Evolutionary conservation across 2,113 vertebrate genomes (phyloP).

Genomic region (Tapirus terrestris): DNA sequence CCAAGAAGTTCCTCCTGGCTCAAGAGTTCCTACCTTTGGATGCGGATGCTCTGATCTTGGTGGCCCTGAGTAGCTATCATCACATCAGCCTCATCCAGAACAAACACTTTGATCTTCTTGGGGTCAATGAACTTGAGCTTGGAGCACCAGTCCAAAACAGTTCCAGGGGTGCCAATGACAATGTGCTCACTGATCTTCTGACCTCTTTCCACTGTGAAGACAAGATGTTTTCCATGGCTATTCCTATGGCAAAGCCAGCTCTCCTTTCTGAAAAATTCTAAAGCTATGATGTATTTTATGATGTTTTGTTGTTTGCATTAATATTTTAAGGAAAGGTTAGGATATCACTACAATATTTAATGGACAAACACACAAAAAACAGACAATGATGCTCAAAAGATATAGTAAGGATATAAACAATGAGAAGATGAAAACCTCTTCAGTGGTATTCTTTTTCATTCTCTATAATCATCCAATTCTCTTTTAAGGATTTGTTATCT

Average conservation of each 20-base stretch:
- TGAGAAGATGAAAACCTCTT: not conserved
- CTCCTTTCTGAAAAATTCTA: conserved; percentile 21
- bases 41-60: conserved; percentile 97
- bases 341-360: not conserved
- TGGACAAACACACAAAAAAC: not conserved
- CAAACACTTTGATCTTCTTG: conserved; percentile 95
- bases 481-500: not conserved
- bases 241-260: conserved; percentile 91
- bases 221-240: conserved; percentile 92
- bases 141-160: conserved; percentile 94
- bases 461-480: not conserved
- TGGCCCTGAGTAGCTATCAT: conserved; percentile 98
- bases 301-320: not conserved
- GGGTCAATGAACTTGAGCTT: conserved; percentile 95
- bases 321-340: not conserved
- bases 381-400: not conserved
- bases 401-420: not conserved
- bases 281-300: conserved; percentile 24
- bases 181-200: conserved; percentile 93
- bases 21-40: conserved; percentile 89
- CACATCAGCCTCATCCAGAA: conserved; percentile 97
- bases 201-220: conserved; percentile 94
- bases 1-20: not conserved
- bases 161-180: conserved; percentile 96
- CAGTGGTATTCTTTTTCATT: not conserved